Evolutionary conservation across 2,888 invertebrate species (phyloP).

Genomic region (Acleris holmiana): DNA sequence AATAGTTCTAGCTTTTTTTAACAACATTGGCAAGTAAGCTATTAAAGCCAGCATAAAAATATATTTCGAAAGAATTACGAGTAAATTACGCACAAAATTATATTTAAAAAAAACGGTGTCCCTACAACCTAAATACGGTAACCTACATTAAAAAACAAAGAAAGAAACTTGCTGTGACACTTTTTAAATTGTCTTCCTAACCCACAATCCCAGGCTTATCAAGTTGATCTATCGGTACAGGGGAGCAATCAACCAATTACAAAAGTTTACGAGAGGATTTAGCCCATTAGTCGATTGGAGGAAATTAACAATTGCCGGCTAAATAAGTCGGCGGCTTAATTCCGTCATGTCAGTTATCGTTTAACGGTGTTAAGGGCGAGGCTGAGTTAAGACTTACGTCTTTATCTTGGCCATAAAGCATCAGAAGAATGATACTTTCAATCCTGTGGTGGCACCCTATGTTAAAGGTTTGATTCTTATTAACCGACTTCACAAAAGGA

Average conservation of each 20-base stretch:
- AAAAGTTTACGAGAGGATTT: constrained; percentile 76
- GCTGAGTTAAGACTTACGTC: neutral
- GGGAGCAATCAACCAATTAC: constrained; percentile 73
- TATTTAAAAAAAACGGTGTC: no score
- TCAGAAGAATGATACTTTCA: neutral
- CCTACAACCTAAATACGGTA: no score
- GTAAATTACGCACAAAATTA: no score
- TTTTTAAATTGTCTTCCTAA: constrained; percentile 7
- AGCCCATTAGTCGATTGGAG: constrained; percentile 80
- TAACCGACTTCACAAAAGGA: no score
- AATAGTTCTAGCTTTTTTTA: no score
- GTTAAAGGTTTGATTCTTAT: no score
- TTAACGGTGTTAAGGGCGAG: constrained; percentile 49
- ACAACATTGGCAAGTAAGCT: no score
- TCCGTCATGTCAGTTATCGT: constrained; percentile 79
- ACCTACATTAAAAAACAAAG: no score
- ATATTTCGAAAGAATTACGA: no score
- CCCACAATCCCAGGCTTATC: constrained; percentile 35
- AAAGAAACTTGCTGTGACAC: no score
- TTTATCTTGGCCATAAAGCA: neutral
- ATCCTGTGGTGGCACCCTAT: neutral
- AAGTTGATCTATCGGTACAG: constrained; percentile 34
- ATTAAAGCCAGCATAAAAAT: no score
- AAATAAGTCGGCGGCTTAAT: constrained; percentile 79
- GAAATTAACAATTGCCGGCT: constrained; percentile 83